These are phyloP conservation scores for Idaea aversata DNA, from an alignment of 2,888 invertebrate genomes.

Conservation along the genomic window DNA sequence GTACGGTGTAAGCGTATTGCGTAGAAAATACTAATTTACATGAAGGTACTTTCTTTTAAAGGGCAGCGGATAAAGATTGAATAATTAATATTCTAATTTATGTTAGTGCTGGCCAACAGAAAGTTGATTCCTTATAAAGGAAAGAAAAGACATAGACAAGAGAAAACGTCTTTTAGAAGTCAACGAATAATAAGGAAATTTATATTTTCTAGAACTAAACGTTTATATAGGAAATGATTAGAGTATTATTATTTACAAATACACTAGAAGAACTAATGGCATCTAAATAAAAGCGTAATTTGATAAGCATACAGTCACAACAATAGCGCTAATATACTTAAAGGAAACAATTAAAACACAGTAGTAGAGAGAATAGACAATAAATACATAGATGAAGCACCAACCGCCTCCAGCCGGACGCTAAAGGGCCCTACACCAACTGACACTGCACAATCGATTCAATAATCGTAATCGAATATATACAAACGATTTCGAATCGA, in stretches of 20 bases:
- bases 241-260: background rate
- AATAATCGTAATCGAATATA: conserved; percentile 23
- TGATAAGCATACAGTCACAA: conserved; percentile 67
- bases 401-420: conserved; percentile 70
- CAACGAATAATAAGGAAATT: background rate
- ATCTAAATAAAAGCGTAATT: conserved; percentile 7
- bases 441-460: conserved; percentile 40
- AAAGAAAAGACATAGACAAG: background rate
- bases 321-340: conserved; percentile 57
- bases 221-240: background rate
- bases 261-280: background rate
- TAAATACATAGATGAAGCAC: conserved; percentile 77
- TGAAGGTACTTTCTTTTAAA: background rate
- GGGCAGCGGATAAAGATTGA: background rate
- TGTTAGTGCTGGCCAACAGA: background rate
- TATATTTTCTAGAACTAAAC: background rate
- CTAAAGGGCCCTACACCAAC: conserved; percentile 66
- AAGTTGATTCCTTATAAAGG: background rate
- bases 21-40: background rate
- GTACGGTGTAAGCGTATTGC: background rate
- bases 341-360: conserved; percentile 64
- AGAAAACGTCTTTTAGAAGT: background rate
- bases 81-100: background rate
- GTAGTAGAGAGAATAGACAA: conserved; percentile 54
- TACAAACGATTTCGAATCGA: conserved; percentile 31